These are phyloP conservation scores for Cenopis cana DNA, from an alignment of 2,888 invertebrate genomes.

Conservation along the genomic window DNA sequence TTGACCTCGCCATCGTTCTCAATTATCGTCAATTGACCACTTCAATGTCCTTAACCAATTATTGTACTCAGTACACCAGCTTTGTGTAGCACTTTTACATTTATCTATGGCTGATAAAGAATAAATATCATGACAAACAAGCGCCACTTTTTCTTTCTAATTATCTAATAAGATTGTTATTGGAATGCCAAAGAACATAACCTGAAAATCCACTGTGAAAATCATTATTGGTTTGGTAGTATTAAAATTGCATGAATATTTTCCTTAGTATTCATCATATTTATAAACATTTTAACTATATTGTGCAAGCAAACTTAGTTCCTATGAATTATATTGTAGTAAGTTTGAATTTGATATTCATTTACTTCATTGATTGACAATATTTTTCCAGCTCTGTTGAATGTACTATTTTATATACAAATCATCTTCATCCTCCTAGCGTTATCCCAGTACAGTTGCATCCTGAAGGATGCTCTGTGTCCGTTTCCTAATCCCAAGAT, in stretches of 20 bases:
- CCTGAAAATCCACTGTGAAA: too few relatives aligned
- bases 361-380: too few relatives aligned
- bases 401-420: too few relatives aligned
- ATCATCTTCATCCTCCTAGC: too few relatives aligned
- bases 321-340: background rate
- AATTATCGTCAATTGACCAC: conserved; percentile 71
- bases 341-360: background rate
- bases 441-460: too few relatives aligned
- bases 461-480: too few relatives aligned
- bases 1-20: conserved; percentile 63
- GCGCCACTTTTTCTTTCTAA: conserved; percentile 38
- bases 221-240: background rate
- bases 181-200: conserved; percentile 25
- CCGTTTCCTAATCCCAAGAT: too few relatives aligned
- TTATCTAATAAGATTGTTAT: conserved; percentile 38
- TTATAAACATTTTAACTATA: background rate
- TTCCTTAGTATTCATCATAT: conserved; percentile 1
- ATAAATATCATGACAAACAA: conserved; percentile 43
- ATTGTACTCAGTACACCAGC: conserved; percentile 51
- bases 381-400: too few relatives aligned
- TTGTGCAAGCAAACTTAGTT: background rate
- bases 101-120: conserved; percentile 43
- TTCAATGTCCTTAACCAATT: conserved; percentile 65
- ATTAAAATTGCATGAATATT: background rate
- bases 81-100: conserved; percentile 46